phyloP scores from a whole-genome alignment of 2,113 vertebrate genomes.

The Platysternon megacephalum region DNA sequence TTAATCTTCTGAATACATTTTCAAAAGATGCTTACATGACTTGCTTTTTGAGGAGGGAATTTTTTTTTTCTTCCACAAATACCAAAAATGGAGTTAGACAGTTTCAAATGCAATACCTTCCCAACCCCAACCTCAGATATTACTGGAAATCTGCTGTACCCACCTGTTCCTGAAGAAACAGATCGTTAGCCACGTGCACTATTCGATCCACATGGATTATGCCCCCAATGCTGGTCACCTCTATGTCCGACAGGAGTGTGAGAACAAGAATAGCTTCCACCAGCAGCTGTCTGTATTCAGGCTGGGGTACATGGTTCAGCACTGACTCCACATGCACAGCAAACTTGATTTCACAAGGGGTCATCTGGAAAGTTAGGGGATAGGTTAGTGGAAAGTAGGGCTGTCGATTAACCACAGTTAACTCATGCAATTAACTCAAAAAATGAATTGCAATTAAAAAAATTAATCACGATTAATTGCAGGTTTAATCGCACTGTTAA shows the following conservation, averaged over 20 bases:
- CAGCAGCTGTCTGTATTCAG: conserved; percentile 95
- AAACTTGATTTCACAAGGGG: conserved; percentile 95
- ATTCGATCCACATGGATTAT: conserved; percentile 90
- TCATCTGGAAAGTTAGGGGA: conserved; percentile 85
- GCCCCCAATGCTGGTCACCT: conserved; percentile 91
- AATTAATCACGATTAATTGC: too few species aligned
- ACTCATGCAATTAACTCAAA: too few species aligned
- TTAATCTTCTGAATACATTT: neutral
- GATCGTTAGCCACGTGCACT: conserved; percentile 91
- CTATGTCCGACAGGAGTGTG: conserved; percentile 89
- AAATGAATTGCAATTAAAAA: too few species aligned
- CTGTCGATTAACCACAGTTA: too few species aligned
- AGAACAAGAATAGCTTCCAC: conserved; percentile 95
- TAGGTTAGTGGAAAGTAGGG: neutral
- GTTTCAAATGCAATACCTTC: neutral
- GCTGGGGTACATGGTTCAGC: conserved; percentile 95
- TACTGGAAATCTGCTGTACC: neutral
- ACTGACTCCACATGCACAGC: conserved; percentile 97
- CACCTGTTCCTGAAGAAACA: conserved; percentile 96
- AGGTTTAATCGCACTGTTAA: too few species aligned
- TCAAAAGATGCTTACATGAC: neutral
- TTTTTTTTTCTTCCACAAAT: neutral
- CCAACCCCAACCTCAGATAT: neutral
- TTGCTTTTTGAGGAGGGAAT: neutral
- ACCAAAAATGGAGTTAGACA: neutral